phyloP scores from a whole-genome alignment of 2,797 vertebrate genomes.

The Rachycentron canadum region DNA sequence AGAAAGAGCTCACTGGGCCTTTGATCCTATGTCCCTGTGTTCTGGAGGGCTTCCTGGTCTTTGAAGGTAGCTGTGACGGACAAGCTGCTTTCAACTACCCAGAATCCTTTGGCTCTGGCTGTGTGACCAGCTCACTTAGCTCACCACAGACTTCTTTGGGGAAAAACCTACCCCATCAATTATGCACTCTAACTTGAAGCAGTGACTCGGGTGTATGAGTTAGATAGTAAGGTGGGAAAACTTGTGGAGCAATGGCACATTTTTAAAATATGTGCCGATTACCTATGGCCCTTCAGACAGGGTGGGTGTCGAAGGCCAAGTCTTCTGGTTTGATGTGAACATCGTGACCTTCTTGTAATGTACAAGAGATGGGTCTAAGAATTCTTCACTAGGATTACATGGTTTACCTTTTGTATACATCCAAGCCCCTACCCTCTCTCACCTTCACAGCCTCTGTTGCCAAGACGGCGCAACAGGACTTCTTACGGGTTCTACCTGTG shows the following conservation, averaged over 20 bases:
- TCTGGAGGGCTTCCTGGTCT: slow-evolving; percentile 74
- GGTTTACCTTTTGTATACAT: slow-evolving; percentile 6
- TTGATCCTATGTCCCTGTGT: slow-evolving; percentile 78
- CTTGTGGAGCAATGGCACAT: slow-evolving; percentile 33
- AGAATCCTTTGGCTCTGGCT: slow-evolving; percentile 74
- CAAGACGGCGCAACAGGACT: slow-evolving; percentile 31
- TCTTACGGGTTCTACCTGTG: slow-evolving; percentile 48
- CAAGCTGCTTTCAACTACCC: slow-evolving; percentile 78
- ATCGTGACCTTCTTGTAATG: slow-evolving; percentile 31
- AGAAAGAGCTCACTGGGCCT: slow-evolving; percentile 68
- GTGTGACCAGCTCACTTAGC: slow-evolving; percentile 63
- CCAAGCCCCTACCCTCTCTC: slow-evolving; percentile 14
- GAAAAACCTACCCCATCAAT: slow-evolving; percentile 59
- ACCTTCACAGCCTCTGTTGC: slow-evolving; percentile 18
- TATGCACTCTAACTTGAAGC: slow-evolving; percentile 44
- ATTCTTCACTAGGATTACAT: slow-evolving; percentile 11
- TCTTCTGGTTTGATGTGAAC: slow-evolving; percentile 45
- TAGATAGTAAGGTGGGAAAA: slow-evolving; percentile 49
- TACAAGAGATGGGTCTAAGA: slow-evolving; percentile 12
- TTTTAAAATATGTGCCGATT: slow-evolving; percentile 35
- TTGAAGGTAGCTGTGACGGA: slow-evolving; percentile 79
- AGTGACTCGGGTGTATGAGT: slow-evolving; percentile 38
- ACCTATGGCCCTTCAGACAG: slow-evolving; percentile 12
- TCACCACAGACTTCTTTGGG: slow-evolving; percentile 66
- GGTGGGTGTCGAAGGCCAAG: slow-evolving; percentile 42